phyloP scores from a whole-genome alignment of 2,113 vertebrate species.

The Ammodytes marinus region DNA sequence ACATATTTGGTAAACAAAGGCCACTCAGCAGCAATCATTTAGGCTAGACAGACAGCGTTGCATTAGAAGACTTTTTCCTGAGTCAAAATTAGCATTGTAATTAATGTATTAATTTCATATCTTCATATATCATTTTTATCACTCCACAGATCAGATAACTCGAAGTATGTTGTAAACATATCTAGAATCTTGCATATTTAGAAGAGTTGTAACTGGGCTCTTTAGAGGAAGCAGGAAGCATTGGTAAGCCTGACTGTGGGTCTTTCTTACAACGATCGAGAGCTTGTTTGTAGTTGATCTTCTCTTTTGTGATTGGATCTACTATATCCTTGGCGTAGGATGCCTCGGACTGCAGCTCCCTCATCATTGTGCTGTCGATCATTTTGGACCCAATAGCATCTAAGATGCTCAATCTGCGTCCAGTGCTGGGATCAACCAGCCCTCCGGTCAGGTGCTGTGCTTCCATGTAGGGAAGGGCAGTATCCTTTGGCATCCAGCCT shows the following conservation, averaged over 20 bases:
- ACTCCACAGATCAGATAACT: slow-evolving; percentile 38
- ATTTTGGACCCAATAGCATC: slow-evolving; percentile 89
- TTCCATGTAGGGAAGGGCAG: slow-evolving; percentile 89
- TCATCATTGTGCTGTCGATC: slow-evolving; percentile 88
- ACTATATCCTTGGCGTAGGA: slow-evolving; percentile 89
- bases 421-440: slow-evolving; percentile 90
- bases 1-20: slow-evolving; percentile 77
- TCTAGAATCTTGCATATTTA: slow-evolving; percentile 72
- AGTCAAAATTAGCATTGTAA: slow-evolving; percentile 66
- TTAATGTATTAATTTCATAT: slow-evolving; percentile 32
- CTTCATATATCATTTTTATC: slow-evolving; percentile 20
- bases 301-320: slow-evolving; percentile 92
- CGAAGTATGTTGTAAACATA: slow-evolving; percentile 65
- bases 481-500: slow-evolving; percentile 93
- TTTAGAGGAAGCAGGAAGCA: slow-evolving; percentile 86
- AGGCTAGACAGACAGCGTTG: slow-evolving; percentile 62
- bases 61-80: slow-evolving; percentile 66
- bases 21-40: slow-evolving; percentile 65
- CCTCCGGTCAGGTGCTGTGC: slow-evolving; percentile 94
- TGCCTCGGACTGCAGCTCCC: slow-evolving; percentile 88
- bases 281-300: slow-evolving; percentile 94
- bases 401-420: slow-evolving; percentile 84
- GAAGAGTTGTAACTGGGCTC: slow-evolving; percentile 58
- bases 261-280: slow-evolving; percentile 90
- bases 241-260: slow-evolving; percentile 86